Percentiles rank a stretch among this genome's conserved stretches.
These are phyloP conservation scores for Aphidius colemani DNA, from an alignment of 2,888 invertebrate species.

Conservation along the genomic window DNA sequence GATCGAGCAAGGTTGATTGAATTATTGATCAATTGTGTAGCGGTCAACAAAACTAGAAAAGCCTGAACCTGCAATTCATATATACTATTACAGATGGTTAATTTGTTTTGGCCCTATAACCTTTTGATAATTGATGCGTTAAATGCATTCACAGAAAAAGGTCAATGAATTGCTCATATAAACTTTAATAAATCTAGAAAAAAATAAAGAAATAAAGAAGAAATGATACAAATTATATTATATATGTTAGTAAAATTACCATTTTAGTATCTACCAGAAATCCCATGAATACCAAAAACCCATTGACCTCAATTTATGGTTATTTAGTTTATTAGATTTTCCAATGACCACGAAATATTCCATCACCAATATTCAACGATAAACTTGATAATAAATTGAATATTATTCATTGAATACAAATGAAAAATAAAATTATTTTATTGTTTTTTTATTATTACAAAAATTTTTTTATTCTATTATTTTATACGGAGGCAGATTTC, in stretches of 20 bases:
- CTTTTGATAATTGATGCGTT: conserved; percentile 33
- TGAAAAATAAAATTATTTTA: not conserved
- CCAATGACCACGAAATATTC: too few relatives aligned
- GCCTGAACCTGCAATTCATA: conserved; percentile 13
- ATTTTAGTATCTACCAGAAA: not conserved
- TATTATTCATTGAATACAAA: not conserved
- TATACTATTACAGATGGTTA: not conserved
- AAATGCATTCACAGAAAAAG: too few relatives aligned
- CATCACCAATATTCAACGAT: too few relatives aligned
- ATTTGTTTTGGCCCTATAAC: conserved; percentile 9
- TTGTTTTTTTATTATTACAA: not conserved
- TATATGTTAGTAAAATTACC: conserved; percentile 10
- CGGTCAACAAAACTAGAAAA: conserved; percentile 23
- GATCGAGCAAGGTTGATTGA: conserved; percentile 33
- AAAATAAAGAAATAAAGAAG: conserved; percentile 8
- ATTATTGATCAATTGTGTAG: conserved; percentile 31
- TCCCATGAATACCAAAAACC: conserved; percentile 7
- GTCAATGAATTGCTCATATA: not conserved
- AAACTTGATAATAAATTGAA: too few relatives aligned
- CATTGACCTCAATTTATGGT: not conserved
- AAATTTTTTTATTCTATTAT: not conserved
- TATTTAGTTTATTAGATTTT: conserved; percentile 1
- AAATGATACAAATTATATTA: conserved; percentile 17
- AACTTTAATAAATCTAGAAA: not conserved
- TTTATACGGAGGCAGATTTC: not conserved